Evolutionary conservation across 2,113 vertebrate genomes (phyloP).

Genomic region (Solenodon paradoxus): DNA sequence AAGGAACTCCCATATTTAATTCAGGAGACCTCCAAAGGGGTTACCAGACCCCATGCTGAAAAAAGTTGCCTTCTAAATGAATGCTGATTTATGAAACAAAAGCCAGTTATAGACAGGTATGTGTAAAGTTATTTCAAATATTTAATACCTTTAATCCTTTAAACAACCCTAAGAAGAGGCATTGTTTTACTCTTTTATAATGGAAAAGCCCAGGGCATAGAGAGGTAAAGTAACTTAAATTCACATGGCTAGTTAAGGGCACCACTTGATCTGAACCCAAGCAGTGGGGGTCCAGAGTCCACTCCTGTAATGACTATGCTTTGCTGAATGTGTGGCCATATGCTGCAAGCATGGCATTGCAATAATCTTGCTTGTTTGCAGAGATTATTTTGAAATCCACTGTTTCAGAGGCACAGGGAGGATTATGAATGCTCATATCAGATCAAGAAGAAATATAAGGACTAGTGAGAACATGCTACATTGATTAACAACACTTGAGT

Average conservation of each 20-base stretch:
- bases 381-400: not conserved
- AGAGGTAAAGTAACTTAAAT: not conserved
- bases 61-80: not conserved
- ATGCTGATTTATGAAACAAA: not conserved
- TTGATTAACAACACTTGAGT: not conserved
- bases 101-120: not conserved
- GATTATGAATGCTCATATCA: not conserved
- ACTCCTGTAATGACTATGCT: not conserved
- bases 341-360: not conserved
- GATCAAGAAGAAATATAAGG: not conserved
- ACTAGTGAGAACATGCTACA: not conserved
- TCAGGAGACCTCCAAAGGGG: not conserved
- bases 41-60: not conserved
- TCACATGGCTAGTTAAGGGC: not conserved
- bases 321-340: not conserved
- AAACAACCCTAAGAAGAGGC: not conserved
- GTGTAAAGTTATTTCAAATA: conserved; percentile 24
- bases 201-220: not conserved
- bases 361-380: not conserved
- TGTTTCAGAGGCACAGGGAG: not conserved
- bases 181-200: not conserved
- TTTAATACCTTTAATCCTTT: conserved; percentile 17
- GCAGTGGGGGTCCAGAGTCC: not conserved
- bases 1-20: not conserved
- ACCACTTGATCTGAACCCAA: not conserved